Conservation (phyloP, 1,140 invertebrate genomes). For the Drosophila serrata region DNA sequence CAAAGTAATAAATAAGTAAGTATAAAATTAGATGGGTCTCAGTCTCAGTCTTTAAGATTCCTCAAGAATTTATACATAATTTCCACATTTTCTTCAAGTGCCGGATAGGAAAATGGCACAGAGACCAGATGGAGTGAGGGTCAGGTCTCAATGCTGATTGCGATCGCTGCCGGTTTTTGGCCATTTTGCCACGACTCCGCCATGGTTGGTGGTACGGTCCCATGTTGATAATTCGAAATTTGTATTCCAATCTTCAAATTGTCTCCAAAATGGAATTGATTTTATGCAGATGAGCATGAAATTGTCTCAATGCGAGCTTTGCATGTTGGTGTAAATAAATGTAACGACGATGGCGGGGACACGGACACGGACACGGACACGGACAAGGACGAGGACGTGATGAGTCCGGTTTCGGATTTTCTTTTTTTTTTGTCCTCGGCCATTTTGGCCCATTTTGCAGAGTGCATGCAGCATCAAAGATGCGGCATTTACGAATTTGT, state of each 20-base stretch:
- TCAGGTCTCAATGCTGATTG: slow-evolving; percentile 76
- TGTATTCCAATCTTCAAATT: slow-evolving; percentile 86
- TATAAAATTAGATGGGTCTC: not conserved
- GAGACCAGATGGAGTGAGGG: slow-evolving; percentile 13
- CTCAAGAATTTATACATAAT: not conserved
- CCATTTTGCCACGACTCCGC: slow-evolving; percentile 56
- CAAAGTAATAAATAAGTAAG: not conserved
- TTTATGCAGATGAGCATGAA: slow-evolving; percentile 86
- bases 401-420: slow-evolving; percentile 31
- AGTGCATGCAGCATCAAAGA: slow-evolving; percentile 50
- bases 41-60: fast-evolving
- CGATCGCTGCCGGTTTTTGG: slow-evolving; percentile 67
- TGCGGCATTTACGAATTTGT: slow-evolving; percentile 58
- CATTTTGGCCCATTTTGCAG: slow-evolving; percentile 30
- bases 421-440: slow-evolving; percentile 1
- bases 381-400: slow-evolving; percentile 58
- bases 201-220: slow-evolving; percentile 56
- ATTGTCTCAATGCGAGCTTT: slow-evolving; percentile 82
- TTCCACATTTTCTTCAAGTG: slow-evolving; percentile 13
- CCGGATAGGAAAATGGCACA: slow-evolving; percentile 21
- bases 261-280: slow-evolving; percentile 85
- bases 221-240: slow-evolving; percentile 84
- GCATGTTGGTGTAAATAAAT: slow-evolving; percentile 82
- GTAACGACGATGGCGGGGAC: slow-evolving; percentile 52
- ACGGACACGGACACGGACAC: slow-evolving; percentile 36